Conservation (phyloP, 1,140 invertebrate species). For the Cyclargus thomasi region DNA sequence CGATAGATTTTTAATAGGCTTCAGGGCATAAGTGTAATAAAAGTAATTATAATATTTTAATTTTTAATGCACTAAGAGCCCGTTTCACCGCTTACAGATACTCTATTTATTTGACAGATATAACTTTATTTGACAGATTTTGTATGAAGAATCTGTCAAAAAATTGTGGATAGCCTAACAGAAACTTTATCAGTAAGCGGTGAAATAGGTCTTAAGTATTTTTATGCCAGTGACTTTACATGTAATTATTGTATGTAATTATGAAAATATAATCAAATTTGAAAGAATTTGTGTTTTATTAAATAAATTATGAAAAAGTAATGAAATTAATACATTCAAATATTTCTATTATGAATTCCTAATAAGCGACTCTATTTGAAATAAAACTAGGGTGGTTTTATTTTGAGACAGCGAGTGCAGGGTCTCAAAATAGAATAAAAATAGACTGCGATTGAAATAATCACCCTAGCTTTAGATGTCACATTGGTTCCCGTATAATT, state of each 20-base stretch:
- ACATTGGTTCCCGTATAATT: neutral
- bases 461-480: neutral
- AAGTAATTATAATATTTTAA: neutral
- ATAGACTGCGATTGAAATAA: neutral
- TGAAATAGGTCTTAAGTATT: neutral
- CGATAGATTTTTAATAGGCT: neutral
- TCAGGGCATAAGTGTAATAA: neutral
- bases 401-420: neutral
- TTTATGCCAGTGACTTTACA: neutral
- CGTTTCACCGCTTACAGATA: no score
- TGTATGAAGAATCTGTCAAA: no score
- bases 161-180: no score
- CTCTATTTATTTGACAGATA: no score
- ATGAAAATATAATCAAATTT: neutral
- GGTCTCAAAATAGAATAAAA: neutral
- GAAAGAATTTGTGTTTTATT: no score
- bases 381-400: neutral
- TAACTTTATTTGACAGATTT: no score
- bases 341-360: no score
- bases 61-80: no score
- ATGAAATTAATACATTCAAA: no score
- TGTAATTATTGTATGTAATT: neutral
- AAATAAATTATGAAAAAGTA: neutral
- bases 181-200: no score
- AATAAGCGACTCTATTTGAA: neutral